Conservation (phyloP, 2,113 vertebrate species). For the Ploceus nigricollis region DNA sequence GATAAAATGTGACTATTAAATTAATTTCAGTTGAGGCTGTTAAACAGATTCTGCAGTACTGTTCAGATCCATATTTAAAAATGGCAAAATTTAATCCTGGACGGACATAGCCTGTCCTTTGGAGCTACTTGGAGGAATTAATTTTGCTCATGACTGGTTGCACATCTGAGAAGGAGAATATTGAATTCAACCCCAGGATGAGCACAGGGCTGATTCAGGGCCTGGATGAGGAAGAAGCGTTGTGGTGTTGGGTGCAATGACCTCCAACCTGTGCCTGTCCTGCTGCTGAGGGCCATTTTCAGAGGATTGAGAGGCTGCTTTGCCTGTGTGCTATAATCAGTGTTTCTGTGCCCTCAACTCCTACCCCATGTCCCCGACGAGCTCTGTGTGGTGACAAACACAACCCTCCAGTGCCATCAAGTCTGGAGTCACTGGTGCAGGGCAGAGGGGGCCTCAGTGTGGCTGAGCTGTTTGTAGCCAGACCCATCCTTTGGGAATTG, state of each 20-base stretch:
- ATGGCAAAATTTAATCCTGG: background rate
- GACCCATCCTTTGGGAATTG: background rate
- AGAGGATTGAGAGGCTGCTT: background rate
- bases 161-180: background rate
- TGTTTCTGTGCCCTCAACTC: background rate
- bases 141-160: background rate
- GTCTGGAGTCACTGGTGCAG: background rate
- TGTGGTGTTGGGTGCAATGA: fast-evolving
- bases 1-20: background rate
- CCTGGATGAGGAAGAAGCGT: fast-evolving
- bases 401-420: fast-evolving
- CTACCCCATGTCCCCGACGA: fast-evolving
- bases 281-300: background rate
- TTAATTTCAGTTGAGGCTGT: background rate
- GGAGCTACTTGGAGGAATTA: background rate
- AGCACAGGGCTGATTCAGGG: fast-evolving
- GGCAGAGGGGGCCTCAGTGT: fast-evolving
- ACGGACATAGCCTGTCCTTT: background rate
- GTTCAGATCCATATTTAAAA: background rate
- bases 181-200: background rate
- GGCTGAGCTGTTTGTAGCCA: background rate
- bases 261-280: fast-evolving
- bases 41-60: background rate
- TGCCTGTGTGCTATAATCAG: background rate
- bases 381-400: fast-evolving